These are phyloP conservation scores for Caenorhabditis wallacei DNA, from an alignment of 2,888 invertebrate species.

Conservation along the genomic window DNA sequence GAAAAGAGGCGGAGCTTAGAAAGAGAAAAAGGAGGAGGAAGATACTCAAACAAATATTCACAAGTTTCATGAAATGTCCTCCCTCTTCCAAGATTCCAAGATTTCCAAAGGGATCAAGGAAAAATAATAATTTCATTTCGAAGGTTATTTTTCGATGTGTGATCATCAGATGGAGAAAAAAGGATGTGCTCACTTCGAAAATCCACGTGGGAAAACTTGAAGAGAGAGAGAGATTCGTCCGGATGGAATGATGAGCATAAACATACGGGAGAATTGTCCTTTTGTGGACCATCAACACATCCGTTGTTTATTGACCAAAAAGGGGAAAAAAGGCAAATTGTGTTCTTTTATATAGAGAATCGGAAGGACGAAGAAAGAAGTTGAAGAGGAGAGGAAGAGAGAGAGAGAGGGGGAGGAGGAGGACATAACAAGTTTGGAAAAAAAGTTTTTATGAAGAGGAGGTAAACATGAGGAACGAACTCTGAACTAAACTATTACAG, in stretches of 20 bases:
- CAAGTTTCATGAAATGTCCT: neutral
- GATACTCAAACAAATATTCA: constrained; percentile 4
- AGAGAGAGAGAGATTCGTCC: too few relatives aligned
- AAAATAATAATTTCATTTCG: neutral
- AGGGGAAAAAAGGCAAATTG: neutral
- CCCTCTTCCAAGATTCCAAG: neutral
- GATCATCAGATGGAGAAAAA: neutral
- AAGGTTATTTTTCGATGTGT: constrained; percentile 6
- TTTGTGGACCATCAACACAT: constrained; percentile 12
- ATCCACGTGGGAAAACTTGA: constrained; percentile 1
- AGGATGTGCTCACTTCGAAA: constrained; percentile 12
- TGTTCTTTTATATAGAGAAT: neutral
- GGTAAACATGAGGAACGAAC: too few relatives aligned
- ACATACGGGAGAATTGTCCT: constrained; percentile 27
- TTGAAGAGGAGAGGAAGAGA: neutral
- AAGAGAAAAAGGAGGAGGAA: neutral
- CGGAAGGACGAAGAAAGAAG: constrained; percentile 1
- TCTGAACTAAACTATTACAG: too few relatives aligned
- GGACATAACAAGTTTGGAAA: neutral
- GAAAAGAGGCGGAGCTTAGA: constrained; percentile 11
- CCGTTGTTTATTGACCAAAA: constrained; percentile 14
- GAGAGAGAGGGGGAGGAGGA: neutral
- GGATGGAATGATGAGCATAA: constrained; percentile 22
- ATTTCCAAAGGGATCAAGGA: neutral
- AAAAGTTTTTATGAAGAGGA: too few relatives aligned